Evolutionary conservation across 2,888 invertebrate genomes (phyloP), one percentile per base, ranked within the genome.

Genomic region (Euproctis similis): DNA sequence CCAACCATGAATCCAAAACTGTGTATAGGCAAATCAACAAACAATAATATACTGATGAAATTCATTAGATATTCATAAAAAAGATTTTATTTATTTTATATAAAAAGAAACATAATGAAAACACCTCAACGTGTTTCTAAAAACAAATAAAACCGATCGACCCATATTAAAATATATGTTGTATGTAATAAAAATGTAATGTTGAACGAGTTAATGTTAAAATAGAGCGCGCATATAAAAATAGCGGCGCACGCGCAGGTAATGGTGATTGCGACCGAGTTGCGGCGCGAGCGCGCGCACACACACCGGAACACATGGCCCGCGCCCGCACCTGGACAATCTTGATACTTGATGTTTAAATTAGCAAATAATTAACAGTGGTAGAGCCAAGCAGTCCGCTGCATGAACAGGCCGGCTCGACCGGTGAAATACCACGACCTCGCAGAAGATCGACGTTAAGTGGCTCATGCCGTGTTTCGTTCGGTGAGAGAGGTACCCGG

Each of bases 301-400:
- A 38, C 59, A 65, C 72, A 63, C 52, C 45, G 60, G 64, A 74
- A 72, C 80, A 80, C 75, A 77, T 78, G 78, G 78, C 73, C 49
- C 39, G 36, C 33, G 30, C 54, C 59, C 54, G 65, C 61, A 67
- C 57, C 36, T 39, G 46, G 4, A 1, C 1, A 2, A 8, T 56
- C 33, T 72, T 71, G 69, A 57, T 66, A 43, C 36, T 8, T 19
- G 19, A n/a, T n/a, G 4, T 19, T 14, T 14, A 14, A 14, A 14
- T 14, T 4, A 4, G 6, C 14, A 14, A n/a, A n/a, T n/a, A n/a
- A n/a, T n/a, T n/a, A n/a, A n/a, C n/a, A n/a, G n/a, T n/a, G n/a
- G n/a, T n/a, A n/a, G n/a, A n/a, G n/a, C n/a, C n/a, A n/a, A n/a
- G n/a, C n/a, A n/a, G n/a, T n/a, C n/a, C n/a, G n/a, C n/a, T n/a